phyloP scores from a whole-genome alignment of 2,113 vertebrate species.

The Nothocercus julius region DNA sequence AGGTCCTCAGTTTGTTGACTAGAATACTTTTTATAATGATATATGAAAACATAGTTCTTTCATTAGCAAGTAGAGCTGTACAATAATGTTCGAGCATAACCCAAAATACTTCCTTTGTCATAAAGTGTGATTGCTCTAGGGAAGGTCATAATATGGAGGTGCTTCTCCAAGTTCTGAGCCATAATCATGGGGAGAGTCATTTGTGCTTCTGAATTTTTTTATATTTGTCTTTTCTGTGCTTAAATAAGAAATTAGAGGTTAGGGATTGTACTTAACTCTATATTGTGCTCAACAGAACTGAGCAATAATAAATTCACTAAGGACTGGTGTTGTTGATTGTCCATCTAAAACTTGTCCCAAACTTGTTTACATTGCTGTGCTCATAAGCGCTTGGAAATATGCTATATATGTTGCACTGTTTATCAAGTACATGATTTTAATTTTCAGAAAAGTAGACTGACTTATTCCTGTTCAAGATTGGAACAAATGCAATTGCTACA shows the following conservation, averaged over 20 bases:
- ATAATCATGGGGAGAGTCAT: no score
- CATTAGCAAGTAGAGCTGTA: no score
- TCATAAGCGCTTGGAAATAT: background rate
- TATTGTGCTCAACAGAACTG: background rate
- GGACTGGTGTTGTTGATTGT: background rate
- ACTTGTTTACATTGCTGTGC: background rate
- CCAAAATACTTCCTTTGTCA: background rate
- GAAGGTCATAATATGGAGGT: no score
- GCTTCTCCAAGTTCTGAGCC: no score
- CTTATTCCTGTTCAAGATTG: background rate
- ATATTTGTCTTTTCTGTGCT: background rate
- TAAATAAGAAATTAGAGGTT: background rate
- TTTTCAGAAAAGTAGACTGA: background rate
- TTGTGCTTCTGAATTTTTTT: no score
- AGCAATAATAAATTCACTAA: background rate
- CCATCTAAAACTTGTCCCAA: background rate
- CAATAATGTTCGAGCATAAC: background rate
- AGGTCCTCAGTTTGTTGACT: background rate
- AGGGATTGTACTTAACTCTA: background rate
- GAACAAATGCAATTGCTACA: background rate
- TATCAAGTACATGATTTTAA: background rate
- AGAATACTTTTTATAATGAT: no score
- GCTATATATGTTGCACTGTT: background rate
- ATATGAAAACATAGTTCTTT: no score
- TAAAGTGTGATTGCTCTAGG: background rate